phyloP scores from a whole-genome alignment of 2,797 vertebrate genomes.

The Notoglanidium macrostoma region DNA sequence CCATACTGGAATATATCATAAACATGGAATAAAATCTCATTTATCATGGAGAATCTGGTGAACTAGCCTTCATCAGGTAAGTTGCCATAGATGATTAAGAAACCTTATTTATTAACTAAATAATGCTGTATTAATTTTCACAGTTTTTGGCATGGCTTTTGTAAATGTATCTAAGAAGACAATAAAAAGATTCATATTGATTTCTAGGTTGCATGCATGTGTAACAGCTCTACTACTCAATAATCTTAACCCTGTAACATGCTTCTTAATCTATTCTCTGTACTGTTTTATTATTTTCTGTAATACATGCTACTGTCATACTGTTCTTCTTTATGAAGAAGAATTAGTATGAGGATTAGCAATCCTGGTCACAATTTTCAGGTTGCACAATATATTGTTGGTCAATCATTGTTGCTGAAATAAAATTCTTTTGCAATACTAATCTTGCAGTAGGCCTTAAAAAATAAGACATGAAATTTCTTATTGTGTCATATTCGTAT shows the following conservation, averaged over 20 bases:
- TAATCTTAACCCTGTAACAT: background rate
- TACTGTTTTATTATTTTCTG: background rate
- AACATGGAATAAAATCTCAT: slow-evolving; percentile 11
- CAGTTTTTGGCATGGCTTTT: background rate
- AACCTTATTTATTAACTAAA: background rate
- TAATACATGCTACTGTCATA: background rate
- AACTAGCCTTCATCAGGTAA: slow-evolving; percentile 29
- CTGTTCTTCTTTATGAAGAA: background rate
- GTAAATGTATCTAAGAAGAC: background rate
- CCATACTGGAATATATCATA: slow-evolving; percentile 25
- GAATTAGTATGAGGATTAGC: background rate
- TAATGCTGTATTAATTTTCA: background rate
- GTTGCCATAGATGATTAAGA: background rate
- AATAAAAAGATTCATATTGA: background rate
- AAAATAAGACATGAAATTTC: background rate
- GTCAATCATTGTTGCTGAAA: background rate
- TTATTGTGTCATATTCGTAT: background rate
- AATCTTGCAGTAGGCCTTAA: background rate
- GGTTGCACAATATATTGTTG: slow-evolving; percentile 14
- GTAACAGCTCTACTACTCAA: too few species aligned
- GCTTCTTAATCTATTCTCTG: background rate
- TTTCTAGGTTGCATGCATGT: background rate
- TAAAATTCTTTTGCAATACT: background rate
- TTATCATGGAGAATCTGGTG: background rate
- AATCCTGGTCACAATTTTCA: slow-evolving; percentile 7